Base-by-base conservation (phyloP, 2,888 invertebrate species). In the Meganola albula region DNA sequence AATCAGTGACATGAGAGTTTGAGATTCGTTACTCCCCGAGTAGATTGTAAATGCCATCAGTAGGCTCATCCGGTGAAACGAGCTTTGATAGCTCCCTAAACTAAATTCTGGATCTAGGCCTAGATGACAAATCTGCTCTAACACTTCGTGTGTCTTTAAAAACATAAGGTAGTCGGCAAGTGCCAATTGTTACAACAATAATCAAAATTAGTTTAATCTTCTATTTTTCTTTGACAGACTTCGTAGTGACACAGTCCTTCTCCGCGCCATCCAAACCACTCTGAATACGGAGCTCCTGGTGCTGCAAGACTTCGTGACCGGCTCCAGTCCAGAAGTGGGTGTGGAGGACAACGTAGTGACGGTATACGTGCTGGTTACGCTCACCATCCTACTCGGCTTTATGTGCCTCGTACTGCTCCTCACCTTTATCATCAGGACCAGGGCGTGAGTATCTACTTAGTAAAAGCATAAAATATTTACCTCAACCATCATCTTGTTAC, bases 381-480 rank as follows among this genome's bases (percentile, higher is more conserved):
- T 90, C 4, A 71, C 90, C 1, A 88, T 78, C 0, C 51, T 85
- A 1, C 62, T 90, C 1, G 87, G 83, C 18, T 48, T 89, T 24
- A 56, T 88, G 34, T 74, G 72, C 34, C 37, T 84, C 5, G 46
- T 77, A 10, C 69, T 91, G 34, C 61, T 89, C 2, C 52, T 88
- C 1, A 78, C 85, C 0, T 90, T 88, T 62, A 69, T 89, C 37
- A 39, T 90, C 26, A 87, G 87, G 63, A 89, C 88, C 1, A 82
- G 86, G 58, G 79, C 87, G 91, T 91, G 30, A 74, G 82, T 73
- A 29, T 10, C 5, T 1, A 2, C 10, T 9, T 1, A 7, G 8
- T 24, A 11, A 5, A 3, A 8, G 12, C 3, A 6, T 10, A 8
- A 10, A 24, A 2, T 24, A 12, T 8, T 21, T n/a, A 21, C 11